A percentile compares a stretch with the other conserved stretches of the same genome.
Evolutionary conservation across 2,888 invertebrate genomes (phyloP).

Genomic region (Scelioninae gen. 1): DNA sequence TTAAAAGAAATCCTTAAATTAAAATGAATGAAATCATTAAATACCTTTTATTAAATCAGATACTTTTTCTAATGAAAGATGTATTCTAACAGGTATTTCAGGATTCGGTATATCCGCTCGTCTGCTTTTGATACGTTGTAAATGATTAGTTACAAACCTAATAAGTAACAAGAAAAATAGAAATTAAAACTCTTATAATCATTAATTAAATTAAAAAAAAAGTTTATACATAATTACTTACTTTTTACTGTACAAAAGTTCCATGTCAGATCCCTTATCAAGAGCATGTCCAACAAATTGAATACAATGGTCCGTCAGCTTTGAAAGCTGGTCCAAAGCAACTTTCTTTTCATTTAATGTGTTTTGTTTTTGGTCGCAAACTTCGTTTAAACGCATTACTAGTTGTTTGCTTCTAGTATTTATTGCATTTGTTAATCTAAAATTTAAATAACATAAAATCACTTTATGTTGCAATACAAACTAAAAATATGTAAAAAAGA

Average conservation of each 20-base stretch:
- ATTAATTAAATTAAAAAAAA: background rate
- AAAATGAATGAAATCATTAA: too few species aligned
- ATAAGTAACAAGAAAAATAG: constrained; percentile 6
- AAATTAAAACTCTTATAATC: background rate
- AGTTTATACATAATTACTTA: constrained; percentile 83
- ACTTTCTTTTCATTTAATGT: constrained; percentile 93
- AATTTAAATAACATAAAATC: constrained; percentile 48
- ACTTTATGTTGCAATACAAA: background rate
- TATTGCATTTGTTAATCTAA: constrained; percentile 91
- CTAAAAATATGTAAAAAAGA: background rate
- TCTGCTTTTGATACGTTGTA: constrained; percentile 92
- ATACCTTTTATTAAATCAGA: constrained; percentile 92
- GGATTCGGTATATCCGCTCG: constrained; percentile 95
- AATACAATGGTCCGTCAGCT: constrained; percentile 95
- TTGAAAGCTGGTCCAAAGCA: constrained; percentile 91
- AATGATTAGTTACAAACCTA: constrained; percentile 87
- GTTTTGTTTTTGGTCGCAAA: constrained; percentile 90
- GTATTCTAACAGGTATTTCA: constrained; percentile 93
- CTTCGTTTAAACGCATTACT: constrained; percentile 91
- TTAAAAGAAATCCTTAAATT: too few species aligned
- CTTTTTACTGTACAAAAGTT: constrained; percentile 92
- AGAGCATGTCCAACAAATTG: constrained; percentile 92
- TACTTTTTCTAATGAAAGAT: constrained; percentile 91
- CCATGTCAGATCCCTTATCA: constrained; percentile 92
- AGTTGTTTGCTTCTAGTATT: constrained; percentile 93